These are phyloP conservation scores for Drosophila navojoa DNA, from an alignment of 1,140 invertebrate genomes.

Conservation along the genomic window DNA sequence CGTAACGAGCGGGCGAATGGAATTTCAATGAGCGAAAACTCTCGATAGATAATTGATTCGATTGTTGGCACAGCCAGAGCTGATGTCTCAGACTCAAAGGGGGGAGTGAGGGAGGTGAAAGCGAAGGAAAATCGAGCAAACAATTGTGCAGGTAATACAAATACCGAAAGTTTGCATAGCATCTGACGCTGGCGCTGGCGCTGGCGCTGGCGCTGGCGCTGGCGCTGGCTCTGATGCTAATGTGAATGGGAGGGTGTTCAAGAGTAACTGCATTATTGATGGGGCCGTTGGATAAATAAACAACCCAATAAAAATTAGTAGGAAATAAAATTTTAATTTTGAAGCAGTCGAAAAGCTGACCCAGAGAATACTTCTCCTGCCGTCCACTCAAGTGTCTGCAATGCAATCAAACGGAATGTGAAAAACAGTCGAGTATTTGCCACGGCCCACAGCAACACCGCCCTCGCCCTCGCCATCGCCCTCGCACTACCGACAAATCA, in stretches of 20 bases:
- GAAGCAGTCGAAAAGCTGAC: conserved; percentile 30
- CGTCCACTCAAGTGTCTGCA: conserved; percentile 10
- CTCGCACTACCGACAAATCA: conserved; percentile 21
- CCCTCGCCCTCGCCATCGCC: no score
- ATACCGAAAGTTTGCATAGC: conserved; percentile 6
- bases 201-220: background rate
- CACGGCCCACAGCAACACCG: background rate
- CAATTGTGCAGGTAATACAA: conserved; percentile 1
- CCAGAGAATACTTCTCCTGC: conserved; percentile 16
- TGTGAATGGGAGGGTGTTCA: background rate
- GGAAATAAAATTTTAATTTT: conserved; percentile 63
- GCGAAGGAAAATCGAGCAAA: background rate
- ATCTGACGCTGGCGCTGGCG: no score
- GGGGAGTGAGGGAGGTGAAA: background rate
- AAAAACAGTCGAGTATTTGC: conserved; percentile 36
- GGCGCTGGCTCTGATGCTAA: background rate
- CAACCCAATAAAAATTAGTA: conserved; percentile 50
- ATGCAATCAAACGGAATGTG: conserved; percentile 66
- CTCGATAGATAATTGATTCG: background rate
- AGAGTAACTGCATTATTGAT: conserved; percentile 12
- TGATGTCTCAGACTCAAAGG: background rate
- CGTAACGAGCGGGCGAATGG: no score
- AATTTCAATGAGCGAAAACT: background rate
- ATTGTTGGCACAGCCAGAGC: background rate
- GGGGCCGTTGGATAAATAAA: conserved; percentile 10